These are phyloP conservation scores for Oopsacas minuta DNA, from an alignment of 37 sponge, comb jelly and placozoan genomes.

Conservation along the genomic window DNA sequence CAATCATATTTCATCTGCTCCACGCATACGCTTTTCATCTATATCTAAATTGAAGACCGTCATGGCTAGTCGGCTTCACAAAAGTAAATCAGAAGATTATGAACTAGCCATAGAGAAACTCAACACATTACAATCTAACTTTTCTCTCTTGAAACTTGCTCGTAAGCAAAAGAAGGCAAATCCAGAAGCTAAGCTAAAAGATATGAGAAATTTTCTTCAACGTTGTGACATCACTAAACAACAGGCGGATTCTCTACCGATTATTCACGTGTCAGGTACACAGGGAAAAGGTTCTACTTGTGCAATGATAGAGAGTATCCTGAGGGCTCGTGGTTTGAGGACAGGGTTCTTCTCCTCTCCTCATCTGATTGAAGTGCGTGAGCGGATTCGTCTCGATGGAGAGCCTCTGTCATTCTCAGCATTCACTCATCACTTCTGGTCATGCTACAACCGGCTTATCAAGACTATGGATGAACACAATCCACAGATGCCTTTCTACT, in stretches of 20 bases:
- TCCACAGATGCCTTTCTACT: constrained; percentile 56
- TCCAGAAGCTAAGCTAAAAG: neutral
- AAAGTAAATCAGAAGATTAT: neutral
- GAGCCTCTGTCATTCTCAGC: constrained; percentile 43
- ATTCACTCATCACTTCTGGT: constrained; percentile 71
- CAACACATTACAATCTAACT: constrained; percentile 54
- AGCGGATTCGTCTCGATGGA: constrained; percentile 89
- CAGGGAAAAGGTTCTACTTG: constrained; percentile 90
- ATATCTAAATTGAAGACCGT: neutral
- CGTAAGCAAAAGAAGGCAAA: neutral
- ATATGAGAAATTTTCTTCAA: neutral
- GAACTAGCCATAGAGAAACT: constrained; percentile 48
- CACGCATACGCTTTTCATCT: no score
- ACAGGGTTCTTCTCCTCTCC: constrained; percentile 86
- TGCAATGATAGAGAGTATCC: constrained; percentile 73
- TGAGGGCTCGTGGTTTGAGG: constrained; percentile 45
- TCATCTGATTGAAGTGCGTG: constrained; percentile 81
- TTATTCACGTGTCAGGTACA: constrained; percentile 69
- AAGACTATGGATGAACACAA: constrained; percentile 24
- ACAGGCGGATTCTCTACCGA: constrained; percentile 31
- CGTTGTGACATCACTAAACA: constrained; percentile 7
- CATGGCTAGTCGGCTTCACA: neutral
- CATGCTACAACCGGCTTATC: constrained; percentile 40
- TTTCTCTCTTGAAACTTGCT: constrained; percentile 21
- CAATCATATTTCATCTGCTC: neutral